Evolutionary conservation across 2,113 vertebrate genomes (phyloP).

Genomic region (Hippopotamus amphibius): DNA sequence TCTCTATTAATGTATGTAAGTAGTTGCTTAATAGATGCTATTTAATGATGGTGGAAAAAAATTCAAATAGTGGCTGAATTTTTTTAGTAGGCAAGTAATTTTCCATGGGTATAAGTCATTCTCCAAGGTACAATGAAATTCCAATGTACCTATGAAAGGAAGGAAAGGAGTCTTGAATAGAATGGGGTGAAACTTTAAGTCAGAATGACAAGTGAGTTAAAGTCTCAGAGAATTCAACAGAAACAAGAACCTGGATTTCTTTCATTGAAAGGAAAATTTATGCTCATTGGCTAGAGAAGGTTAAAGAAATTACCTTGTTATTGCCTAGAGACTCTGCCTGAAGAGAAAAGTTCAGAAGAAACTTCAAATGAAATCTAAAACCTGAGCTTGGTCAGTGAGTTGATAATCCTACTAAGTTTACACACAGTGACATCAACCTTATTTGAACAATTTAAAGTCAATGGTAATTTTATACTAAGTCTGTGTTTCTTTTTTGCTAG

Average conservation of each 20-base stretch:
- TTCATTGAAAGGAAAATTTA: slow-evolving; percentile 37
- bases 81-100: slow-evolving; percentile 50
- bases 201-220: background rate
- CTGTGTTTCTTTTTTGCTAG: background rate
- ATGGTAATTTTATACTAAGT: slow-evolving; percentile 37
- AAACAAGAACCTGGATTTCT: slow-evolving; percentile 47
- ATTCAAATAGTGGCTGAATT: slow-evolving; percentile 10
- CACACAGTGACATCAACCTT: slow-evolving; percentile 53
- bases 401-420: slow-evolving; percentile 69
- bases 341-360: slow-evolving; percentile 71
- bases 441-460: slow-evolving; percentile 51
- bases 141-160: slow-evolving; percentile 24
- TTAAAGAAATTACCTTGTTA: slow-evolving; percentile 43
- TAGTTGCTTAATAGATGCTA: slow-evolving; percentile 18
- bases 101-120: background rate
- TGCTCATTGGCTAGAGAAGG: background rate
- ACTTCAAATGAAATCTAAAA: slow-evolving; percentile 66
- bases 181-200: background rate
- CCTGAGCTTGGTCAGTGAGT: slow-evolving; percentile 21
- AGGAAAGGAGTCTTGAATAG: slow-evolving; percentile 58
- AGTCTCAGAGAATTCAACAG: slow-evolving; percentile 29
- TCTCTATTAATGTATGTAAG: background rate
- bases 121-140: slow-evolving; percentile 47
- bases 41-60: background rate
- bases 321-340: slow-evolving; percentile 57